Base-by-base conservation (phyloP, 2,113 vertebrate species). In the Daubentonia madagascariensis region DNA sequence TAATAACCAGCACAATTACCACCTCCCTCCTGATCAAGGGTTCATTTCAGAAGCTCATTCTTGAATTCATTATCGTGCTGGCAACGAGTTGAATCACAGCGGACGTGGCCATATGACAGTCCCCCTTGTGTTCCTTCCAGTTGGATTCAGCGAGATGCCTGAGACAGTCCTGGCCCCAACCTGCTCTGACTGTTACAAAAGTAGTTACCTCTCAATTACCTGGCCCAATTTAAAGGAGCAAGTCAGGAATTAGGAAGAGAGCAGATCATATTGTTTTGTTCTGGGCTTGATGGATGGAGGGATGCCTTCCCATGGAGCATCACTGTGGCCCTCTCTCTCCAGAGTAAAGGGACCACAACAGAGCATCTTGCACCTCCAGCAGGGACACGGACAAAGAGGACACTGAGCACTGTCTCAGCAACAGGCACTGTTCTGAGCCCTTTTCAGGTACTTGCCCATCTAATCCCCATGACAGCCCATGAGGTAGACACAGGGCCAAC, bases 1-100 rank as follows among this genome's bases (percentile, higher is more conserved):
- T 98, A 98, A 98, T 96, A 98, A 98, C 91, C 40, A 93, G 97
- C 95, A 90, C 97, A 96, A 96, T 98, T 98, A 97, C 79, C 6
- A 17, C 87, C 90, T 98, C 94, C 68, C 78, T 76, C 89, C 87
- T 45, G 63, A 93, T 94, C 10, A 8, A 91, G 45, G 67, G 96
- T 85, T 96, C 94, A 93, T 97, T 94, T 92, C 94, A 92, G 80
- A 96, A 78, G 59, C 97, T 97, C 68, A 1, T 94, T 95, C 90
- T 85, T 88, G 84, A 97, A 96, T 98, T 97, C 97, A 95, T 96
- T 97, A 96, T 61, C 59, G 1, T 54, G 84, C 85, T 89, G 91
- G 84, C 94, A 96, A 61, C 68, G 92, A 93, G 87, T 75, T 79
- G 85, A 96, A 75, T 85, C n/a, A 0, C 85, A 78, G 92, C 0